Percentiles rank a stretch among this genome's conserved stretches.
These are phyloP conservation scores for Drosophila ananassae DNA, from an alignment of 1,140 invertebrate species.

Conservation along the genomic window DNA sequence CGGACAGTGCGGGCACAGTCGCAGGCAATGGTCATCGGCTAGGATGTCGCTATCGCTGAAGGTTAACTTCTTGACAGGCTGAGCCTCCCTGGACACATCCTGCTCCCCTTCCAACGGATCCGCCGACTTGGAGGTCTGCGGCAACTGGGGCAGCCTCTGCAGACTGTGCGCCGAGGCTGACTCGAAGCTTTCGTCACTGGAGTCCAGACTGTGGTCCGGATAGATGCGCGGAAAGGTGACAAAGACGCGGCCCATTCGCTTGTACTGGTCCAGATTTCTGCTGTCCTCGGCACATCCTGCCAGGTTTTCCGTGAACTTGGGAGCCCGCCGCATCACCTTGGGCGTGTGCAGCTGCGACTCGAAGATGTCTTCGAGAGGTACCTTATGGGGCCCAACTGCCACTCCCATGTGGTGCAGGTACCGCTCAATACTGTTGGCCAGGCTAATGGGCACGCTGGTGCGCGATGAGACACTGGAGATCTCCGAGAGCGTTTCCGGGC, in stretches of 20 bases:
- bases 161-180: constrained; percentile 80
- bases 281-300: constrained; percentile 88
- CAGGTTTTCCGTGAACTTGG: constrained; percentile 88
- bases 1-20: constrained; percentile 66
- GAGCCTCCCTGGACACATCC: constrained; percentile 14
- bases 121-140: constrained; percentile 75
- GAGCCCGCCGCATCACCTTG: constrained; percentile 87
- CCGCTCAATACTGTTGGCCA: constrained; percentile 82
- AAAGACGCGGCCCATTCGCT: constrained; percentile 80
- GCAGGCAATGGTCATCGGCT: constrained; percentile 63
- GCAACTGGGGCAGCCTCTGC: constrained; percentile 41
- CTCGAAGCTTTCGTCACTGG: constrained; percentile 81
- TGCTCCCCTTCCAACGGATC: constrained; percentile 69
- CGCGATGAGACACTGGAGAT: constrained; percentile 88
- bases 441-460: constrained; percentile 83
- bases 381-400: constrained; percentile 25
- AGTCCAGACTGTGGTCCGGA: constrained; percentile 46
- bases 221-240: constrained; percentile 78
- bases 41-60: constrained; percentile 82
- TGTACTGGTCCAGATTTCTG: constrained; percentile 77
- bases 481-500: constrained; percentile 93
- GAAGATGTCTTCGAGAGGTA: constrained; percentile 70
- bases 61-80: constrained; percentile 66
- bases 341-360: constrained; percentile 85
- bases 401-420: constrained; percentile 77